Evolutionary conservation across 1,140 invertebrate genomes (phyloP), one percentile per base, ranked within the genome.

Genomic region (Phenacoccus solenopsis): DNA sequence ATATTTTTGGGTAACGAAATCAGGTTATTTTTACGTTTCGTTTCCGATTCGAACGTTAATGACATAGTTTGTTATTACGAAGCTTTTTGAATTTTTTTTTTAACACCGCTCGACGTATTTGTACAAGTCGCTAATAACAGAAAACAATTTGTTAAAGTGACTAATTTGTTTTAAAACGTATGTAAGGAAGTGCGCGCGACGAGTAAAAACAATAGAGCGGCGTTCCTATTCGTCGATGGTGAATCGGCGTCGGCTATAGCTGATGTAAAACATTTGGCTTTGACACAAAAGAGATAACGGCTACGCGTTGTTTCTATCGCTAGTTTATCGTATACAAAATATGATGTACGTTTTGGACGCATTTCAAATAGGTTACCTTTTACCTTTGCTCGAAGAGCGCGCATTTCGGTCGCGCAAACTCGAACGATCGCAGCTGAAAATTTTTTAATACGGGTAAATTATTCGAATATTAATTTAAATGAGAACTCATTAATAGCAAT

Each of bases 71-170:
- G n/a, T n/a, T n/a, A n/a, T n/a, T n/a, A n/a, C n/a, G n/a, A n/a
- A n/a, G n/a, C n/a, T n/a, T n/a, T n/a, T n/a, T 5, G 38, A 3
- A 16, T 49, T 49, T 49, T 49, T 49, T 4, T 49, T 49, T n/a
- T 2, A 16, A 16, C 16, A 9, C 16, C 38, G 38, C 2, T n/a
- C 38, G 38, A 10, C 3, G 2, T 9, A 49, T 16, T 49, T 16
- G 5, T 49, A 16, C 3, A 49, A 10, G 38, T 49, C 38, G 38
- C 38, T 49, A 49, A 49, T 49, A 64, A 64, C 22, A 64, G 59
- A 64, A 64, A 64, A 64, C 59, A 64, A 64, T 64, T 64, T 64
- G 59, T 64, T 64, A 64, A 64, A 64, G 59, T 64, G 59, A 64
- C 59, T 25, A 64, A 64, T 64, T 64, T 27, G 59, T 64, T 64